These are phyloP conservation scores for Pristionchus japonicus DNA, from an alignment of 2,888 invertebrate species.

Conservation along the genomic window DNA sequence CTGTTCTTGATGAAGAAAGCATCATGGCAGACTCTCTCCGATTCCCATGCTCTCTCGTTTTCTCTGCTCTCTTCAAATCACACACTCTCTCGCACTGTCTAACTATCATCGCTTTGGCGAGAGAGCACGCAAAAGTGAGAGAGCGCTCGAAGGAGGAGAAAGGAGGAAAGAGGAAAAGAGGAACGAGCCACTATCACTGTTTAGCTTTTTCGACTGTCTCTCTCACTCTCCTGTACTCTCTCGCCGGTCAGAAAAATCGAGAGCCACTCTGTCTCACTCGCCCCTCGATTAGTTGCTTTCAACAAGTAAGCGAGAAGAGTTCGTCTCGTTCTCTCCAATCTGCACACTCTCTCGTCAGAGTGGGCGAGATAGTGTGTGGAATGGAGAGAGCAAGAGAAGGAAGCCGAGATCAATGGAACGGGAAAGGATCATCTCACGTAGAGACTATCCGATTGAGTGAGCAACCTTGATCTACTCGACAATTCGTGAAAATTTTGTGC, in stretches of 20 bases:
- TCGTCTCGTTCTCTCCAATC: too few species aligned
- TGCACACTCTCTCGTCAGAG: too few species aligned
- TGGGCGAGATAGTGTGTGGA: too few species aligned
- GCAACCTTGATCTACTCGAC: background rate
- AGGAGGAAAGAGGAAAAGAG: background rate
- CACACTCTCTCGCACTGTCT: too few species aligned
- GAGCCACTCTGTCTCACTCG: background rate
- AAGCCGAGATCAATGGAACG: background rate
- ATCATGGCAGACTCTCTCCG: background rate
- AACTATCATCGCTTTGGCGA: too few species aligned
- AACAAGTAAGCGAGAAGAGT: conserved; percentile 16
- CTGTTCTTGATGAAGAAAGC: background rate
- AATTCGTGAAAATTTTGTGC: too few species aligned
- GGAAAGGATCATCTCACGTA: background rate
- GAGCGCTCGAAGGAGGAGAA: background rate
- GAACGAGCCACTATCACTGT: background rate
- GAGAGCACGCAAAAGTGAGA: too few species aligned
- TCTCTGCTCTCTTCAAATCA: background rate
- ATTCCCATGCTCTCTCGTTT: background rate
- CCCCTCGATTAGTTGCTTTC: background rate
- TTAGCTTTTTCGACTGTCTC: background rate
- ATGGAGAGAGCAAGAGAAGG: too few species aligned
- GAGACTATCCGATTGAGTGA: background rate
- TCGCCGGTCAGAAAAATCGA: background rate
- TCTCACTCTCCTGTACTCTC: background rate